Base-by-base conservation (phyloP, 2,113 vertebrate genomes). In the Myotis davidii region DNA sequence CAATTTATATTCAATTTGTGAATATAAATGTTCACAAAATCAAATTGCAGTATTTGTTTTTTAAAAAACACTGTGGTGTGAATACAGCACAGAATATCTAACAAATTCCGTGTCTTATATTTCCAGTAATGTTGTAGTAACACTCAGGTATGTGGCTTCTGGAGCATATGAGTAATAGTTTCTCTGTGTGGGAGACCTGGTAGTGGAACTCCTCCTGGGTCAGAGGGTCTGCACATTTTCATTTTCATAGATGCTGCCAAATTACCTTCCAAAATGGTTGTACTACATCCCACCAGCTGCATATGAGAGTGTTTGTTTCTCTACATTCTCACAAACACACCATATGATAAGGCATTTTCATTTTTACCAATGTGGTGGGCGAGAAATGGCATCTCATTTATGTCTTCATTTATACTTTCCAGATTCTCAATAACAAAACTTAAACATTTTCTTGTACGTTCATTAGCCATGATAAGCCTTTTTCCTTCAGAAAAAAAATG, bases 291-390 rank as follows among this genome's bases (percentile, higher is more conserved):
- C 13, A 52, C 27, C 52, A 88, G 52, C 37, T 91, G 29, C 61
- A 77, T 67, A 88, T 67, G 20, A 84, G 42, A 84, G 39, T 25
- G 77, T 82, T 29, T 56, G 34, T 50, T 64, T 48, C 32, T 29
- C 42, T 54, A 39, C 6, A 48, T 88, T 73, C 20, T 64, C 59
- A 85, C 42, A 79, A 85, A 72, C 13, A 91, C 79, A 77, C 10
- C n/a, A 94, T 59, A 86, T 21, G 77, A 88, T 67, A 79, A 90
- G 39, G 74, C 69, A 88, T 48, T 77, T 92, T 96, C 72, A 84
- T 14, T 78, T 88, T 77, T 91, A 92, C 76, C 82, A 76, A 25
- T 72, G 45, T 56, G 50, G 16, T 76, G 32, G 59, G 18, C 11
- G 1, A 65, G 59, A 91, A 85, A 85, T 32, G 37, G 34, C 21